phyloP scores from a whole-genome alignment of 1,140 invertebrate genomes.

The Periplaneta americana region DNA sequence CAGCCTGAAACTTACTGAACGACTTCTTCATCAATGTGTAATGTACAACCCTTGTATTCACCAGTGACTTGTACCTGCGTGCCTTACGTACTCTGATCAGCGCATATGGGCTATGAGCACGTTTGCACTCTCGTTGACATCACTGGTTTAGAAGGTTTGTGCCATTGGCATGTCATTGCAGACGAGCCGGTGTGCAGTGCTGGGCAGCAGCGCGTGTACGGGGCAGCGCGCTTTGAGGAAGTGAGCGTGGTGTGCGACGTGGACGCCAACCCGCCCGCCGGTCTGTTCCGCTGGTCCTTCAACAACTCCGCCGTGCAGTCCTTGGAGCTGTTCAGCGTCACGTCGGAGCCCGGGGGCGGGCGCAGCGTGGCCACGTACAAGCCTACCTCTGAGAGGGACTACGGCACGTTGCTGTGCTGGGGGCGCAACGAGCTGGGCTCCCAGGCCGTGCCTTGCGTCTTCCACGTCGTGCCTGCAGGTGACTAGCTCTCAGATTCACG shows the following conservation, averaged over 20 bases:
- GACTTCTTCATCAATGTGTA: too few relatives aligned
- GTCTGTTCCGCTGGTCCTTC: slow-evolving; percentile 69
- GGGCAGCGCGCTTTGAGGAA: slow-evolving; percentile 71
- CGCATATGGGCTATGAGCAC: too few relatives aligned
- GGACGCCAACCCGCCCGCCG: slow-evolving; percentile 72
- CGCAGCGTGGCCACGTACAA: slow-evolving; percentile 57
- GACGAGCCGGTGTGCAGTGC: slow-evolving; percentile 64
- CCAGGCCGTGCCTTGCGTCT: slow-evolving; percentile 64
- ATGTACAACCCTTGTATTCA: too few relatives aligned
- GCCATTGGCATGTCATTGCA: too few relatives aligned
- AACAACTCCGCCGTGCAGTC: slow-evolving; percentile 50
- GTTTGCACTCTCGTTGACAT: too few relatives aligned
- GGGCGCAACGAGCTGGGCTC: slow-evolving; percentile 59
- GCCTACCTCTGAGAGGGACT: slow-evolving; percentile 64
- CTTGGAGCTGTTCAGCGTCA: slow-evolving; percentile 56
- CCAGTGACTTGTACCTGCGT: too few relatives aligned
- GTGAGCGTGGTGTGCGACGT: slow-evolving; percentile 73
- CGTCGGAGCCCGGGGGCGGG: slow-evolving; percentile 48
- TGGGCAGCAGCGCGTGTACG: slow-evolving; percentile 62
- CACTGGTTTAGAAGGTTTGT: too few relatives aligned
- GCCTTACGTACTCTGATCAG: too few relatives aligned
- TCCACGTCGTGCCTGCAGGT: slow-evolving; percentile 65
- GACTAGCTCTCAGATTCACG: neutral
- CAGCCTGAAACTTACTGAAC: too few relatives aligned
- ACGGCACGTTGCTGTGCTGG: slow-evolving; percentile 65